Evolutionary conservation across 2,888 invertebrate species (phyloP).

Genomic region (Diogma glabrata): DNA sequence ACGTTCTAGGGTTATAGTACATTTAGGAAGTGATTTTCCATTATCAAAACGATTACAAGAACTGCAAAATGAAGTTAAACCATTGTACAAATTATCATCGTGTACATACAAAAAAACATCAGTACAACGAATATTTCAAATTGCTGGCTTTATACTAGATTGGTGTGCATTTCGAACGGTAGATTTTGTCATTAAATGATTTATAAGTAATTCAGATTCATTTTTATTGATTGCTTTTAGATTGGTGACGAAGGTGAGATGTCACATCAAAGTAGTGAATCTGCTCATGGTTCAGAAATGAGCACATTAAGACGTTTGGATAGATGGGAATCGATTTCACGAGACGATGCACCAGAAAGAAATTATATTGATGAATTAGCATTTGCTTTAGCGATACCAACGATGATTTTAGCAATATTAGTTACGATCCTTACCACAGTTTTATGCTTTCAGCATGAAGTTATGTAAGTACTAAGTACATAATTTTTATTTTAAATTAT

Average conservation of each 20-base stretch:
- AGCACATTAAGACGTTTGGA: slow-evolving; percentile 34
- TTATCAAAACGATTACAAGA: slow-evolving; percentile 47
- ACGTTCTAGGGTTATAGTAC: slow-evolving; percentile 52
- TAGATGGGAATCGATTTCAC: slow-evolving; percentile 51
- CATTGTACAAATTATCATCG: slow-evolving; percentile 60
- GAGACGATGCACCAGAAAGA: slow-evolving; percentile 49
- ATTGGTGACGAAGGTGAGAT: slow-evolving; percentile 4
- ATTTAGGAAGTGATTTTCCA: slow-evolving; percentile 62
- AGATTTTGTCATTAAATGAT: slow-evolving; percentile 32
- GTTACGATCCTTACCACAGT: slow-evolving; percentile 56
- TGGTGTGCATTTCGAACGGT: slow-evolving; percentile 85
- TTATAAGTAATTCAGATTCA: slow-evolving; percentile 13
- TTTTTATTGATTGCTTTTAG: no score
- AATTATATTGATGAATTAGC: slow-evolving; percentile 58
- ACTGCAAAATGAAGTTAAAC: slow-evolving; percentile 64
- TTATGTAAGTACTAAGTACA: slow-evolving; percentile 49
- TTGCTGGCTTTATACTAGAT: slow-evolving; percentile 66
- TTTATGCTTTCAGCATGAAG: slow-evolving; percentile 63
- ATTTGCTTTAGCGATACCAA: slow-evolving; percentile 57
- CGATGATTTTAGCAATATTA: slow-evolving; percentile 52
- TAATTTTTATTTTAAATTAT: slow-evolving; percentile 1
- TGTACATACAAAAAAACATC: slow-evolving; percentile 82
- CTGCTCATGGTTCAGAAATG: slow-evolving; percentile 26
- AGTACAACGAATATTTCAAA: slow-evolving; percentile 70
- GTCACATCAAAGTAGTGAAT: slow-evolving; percentile 22